Evolutionary conservation across 2,888 invertebrate species (phyloP).

Genomic region (Portevinia maculata): DNA sequence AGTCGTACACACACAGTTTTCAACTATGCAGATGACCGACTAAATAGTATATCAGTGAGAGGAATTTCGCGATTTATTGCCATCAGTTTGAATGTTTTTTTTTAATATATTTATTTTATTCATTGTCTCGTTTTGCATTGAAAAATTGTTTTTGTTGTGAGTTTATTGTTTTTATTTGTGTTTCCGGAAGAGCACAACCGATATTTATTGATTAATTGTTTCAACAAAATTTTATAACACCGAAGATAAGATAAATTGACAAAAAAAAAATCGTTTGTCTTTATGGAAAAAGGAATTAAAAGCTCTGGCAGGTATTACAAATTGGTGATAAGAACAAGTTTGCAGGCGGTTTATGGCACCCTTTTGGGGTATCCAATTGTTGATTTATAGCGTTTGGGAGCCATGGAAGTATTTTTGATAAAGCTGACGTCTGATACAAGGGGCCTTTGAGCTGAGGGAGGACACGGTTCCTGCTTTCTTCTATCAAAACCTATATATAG

Average conservation of each 20-base stretch:
- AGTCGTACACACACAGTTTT: background rate
- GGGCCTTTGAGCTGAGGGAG: too few relatives aligned
- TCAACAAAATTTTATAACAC: slow-evolving; percentile 17
- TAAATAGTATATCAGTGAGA: slow-evolving; percentile 64
- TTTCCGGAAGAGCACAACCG: slow-evolving; percentile 31
- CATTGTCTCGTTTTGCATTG: slow-evolving; percentile 33
- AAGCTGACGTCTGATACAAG: too few relatives aligned
- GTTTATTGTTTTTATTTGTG: slow-evolving; percentile 34
- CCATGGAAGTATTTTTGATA: background rate
- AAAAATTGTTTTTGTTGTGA: slow-evolving; percentile 55
- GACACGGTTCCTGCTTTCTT: too few relatives aligned
- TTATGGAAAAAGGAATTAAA: background rate
- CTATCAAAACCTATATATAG: too few relatives aligned
- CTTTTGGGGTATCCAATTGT: background rate
- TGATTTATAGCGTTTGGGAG: background rate
- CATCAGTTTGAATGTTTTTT: slow-evolving; percentile 40
- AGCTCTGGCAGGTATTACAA: background rate
- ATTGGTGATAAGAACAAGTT: slow-evolving; percentile 1
- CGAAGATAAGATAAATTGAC: slow-evolving; percentile 45
- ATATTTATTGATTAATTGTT: slow-evolving; percentile 65
- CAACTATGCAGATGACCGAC: background rate
- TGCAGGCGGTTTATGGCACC: too few relatives aligned
- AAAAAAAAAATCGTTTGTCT: too few relatives aligned
- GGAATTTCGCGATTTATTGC: slow-evolving; percentile 72
- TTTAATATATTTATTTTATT: slow-evolving; percentile 8